Conservation (phyloP, 2,888 invertebrate species). For the Sipha maydis region DNA sequence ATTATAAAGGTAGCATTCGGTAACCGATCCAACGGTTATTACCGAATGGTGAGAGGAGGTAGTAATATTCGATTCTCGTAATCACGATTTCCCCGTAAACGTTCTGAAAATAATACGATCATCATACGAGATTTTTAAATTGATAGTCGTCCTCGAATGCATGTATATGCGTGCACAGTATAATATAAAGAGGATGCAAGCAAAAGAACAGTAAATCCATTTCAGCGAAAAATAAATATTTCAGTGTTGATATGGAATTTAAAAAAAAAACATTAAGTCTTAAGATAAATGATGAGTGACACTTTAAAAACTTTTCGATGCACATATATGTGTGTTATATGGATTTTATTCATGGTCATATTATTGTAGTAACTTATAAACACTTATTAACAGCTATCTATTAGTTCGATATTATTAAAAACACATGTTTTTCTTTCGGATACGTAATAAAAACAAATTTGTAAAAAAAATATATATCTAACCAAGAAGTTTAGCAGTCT, state of each 20-base stretch:
- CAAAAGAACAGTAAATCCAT: too few relatives aligned
- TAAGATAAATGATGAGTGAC: too few relatives aligned
- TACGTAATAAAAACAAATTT: too few relatives aligned
- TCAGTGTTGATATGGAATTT: not conserved
- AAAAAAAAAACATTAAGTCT: not conserved
- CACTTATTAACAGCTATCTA: too few relatives aligned
- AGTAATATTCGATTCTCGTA: conserved; percentile 6
- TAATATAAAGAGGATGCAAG: not conserved
- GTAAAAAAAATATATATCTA: too few relatives aligned
- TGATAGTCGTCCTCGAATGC: not conserved
- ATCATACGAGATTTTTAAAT: not conserved
- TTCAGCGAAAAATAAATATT: not conserved
- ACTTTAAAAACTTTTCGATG: too few relatives aligned
- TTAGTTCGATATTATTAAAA: too few relatives aligned
- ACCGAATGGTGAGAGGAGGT: not conserved
- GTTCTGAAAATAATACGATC: not conserved
- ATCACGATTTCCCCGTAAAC: not conserved
- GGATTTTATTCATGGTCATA: too few relatives aligned
- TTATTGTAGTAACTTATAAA: too few relatives aligned
- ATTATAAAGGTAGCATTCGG: conserved; percentile 35
- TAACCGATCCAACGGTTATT: conserved; percentile 26
- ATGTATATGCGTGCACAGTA: not conserved
- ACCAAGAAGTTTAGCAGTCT: too few relatives aligned
- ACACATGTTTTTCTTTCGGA: too few relatives aligned
- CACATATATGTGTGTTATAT: too few relatives aligned